Percentiles rank a stretch among this genome's conserved stretches.
Conservation (phyloP, 2,888 invertebrate species). For the Eupithecia centaureata region DNA sequence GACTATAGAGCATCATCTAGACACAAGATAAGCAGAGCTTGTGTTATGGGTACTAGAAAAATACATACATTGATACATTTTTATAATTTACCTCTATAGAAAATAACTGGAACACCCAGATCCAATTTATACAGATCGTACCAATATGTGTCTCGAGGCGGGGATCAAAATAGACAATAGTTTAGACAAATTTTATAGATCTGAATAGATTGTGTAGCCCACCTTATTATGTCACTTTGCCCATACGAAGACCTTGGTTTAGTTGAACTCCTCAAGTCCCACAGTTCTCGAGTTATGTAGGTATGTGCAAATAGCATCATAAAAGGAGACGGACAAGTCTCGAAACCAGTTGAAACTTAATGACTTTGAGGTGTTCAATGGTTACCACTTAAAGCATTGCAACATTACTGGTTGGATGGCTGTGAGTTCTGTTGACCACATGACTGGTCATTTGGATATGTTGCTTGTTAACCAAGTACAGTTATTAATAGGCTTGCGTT, state of each 20-base stretch:
- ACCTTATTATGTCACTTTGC: slow-evolving; percentile 11
- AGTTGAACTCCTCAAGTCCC: slow-evolving; percentile 14
- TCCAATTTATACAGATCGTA: no score
- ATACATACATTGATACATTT: no score
- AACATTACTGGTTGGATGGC: slow-evolving; percentile 44
- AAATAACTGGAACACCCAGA: no score
- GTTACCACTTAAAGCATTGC: slow-evolving; percentile 51
- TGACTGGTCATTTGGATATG: slow-evolving; percentile 24
- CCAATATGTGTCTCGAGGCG: no score
- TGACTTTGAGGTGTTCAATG: slow-evolving; percentile 54
- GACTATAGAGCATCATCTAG: no score
- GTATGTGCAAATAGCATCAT: slow-evolving; percentile 60
- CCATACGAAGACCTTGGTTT: slow-evolving; percentile 20
- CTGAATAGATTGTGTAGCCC: no score
- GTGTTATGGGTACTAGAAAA: no score
- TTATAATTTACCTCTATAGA: no score
- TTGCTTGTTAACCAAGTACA: slow-evolving; percentile 16
- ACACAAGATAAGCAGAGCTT: no score
- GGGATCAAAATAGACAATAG: no score
- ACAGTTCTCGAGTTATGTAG: slow-evolving; percentile 45
- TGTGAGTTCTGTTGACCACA: slow-evolving; percentile 30
- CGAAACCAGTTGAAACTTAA: slow-evolving; percentile 60
- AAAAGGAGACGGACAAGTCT: slow-evolving; percentile 62
- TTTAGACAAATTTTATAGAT: no score
- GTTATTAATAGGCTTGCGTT: background rate